Conservation (phyloP, 2,888 invertebrate species). For the Volucella inanis region DNA sequence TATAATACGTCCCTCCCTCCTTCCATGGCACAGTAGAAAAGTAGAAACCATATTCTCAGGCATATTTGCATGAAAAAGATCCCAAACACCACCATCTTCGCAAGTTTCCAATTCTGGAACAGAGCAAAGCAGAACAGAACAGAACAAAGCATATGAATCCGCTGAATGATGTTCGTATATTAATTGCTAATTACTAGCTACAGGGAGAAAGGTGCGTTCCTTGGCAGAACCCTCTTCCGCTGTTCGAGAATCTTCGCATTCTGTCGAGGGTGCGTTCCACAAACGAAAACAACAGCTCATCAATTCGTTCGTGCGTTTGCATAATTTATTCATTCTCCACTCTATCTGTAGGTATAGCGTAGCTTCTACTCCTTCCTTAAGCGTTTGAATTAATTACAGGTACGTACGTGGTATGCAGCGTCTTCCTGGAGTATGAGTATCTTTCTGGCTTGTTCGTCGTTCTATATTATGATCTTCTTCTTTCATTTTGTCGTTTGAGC, state of each 20-base stretch:
- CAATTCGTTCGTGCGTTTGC: conserved; percentile 70
- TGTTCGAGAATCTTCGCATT: conserved; percentile 4
- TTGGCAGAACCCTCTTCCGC: not conserved
- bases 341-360: not conserved
- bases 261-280: conserved; percentile 19
- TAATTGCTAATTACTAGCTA: conserved; percentile 70
- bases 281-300: conserved; percentile 69
- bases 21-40: conserved; percentile 19
- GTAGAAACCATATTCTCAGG: conserved; percentile 42
- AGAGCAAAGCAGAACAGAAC: no score
- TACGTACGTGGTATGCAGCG: conserved; percentile 56
- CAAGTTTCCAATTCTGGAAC: conserved; percentile 54
- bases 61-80: conserved; percentile 70
- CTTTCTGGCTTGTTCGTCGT: no score
- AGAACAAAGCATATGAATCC: conserved; percentile 51
- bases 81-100: conserved; percentile 60
- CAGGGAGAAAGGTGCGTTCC: conserved; percentile 45
- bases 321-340: conserved; percentile 70
- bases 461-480: conserved; percentile 39
- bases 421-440: conserved; percentile 17
- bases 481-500: no score
- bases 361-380: conserved; percentile 17
- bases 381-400: conserved; percentile 69
- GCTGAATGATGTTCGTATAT: conserved; percentile 72
- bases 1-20: no score